Evolutionary conservation across 2,113 vertebrate genomes (phyloP).

Genomic region (Indicator indicator): DNA sequence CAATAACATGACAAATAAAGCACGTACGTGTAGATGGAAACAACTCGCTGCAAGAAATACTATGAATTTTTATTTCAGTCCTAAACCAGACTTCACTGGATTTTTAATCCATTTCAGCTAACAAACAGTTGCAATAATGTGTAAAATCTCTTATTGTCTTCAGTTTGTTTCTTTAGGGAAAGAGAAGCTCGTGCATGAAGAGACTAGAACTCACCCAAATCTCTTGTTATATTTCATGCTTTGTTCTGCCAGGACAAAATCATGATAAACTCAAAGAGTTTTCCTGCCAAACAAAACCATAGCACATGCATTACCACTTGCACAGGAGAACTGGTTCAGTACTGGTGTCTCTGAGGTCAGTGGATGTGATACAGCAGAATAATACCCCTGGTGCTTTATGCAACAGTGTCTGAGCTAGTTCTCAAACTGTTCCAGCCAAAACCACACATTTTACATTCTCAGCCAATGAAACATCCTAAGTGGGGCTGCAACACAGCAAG

Average conservation of each 20-base stretch:
- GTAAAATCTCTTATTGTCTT: not conserved
- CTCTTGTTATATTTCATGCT: not conserved
- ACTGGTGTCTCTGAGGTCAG: conserved; percentile 40
- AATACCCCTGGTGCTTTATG: not conserved
- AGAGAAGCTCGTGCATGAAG: fast-evolving
- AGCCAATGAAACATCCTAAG: conserved; percentile 47
- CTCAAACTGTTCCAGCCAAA: conserved; percentile 17
- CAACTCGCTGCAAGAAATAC: not conserved
- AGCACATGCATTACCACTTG: not conserved
- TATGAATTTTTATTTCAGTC: not conserved
- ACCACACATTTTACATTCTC: conserved; percentile 56
- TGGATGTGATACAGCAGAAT: conserved; percentile 50
- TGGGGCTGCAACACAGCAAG: not conserved
- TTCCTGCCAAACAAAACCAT: conserved; percentile 25
- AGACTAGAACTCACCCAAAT: not conserved
- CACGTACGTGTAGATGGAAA: not conserved
- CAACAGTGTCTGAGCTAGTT: conserved; percentile 9
- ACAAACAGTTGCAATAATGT: not conserved
- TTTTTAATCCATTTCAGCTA: not conserved
- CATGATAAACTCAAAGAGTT: not conserved
- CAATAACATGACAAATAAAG: not conserved
- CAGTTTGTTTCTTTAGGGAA: not conserved
- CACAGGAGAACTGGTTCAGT: not conserved
- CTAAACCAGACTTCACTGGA: not conserved
- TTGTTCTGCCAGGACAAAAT: not conserved